phyloP scores from a whole-genome alignment of 2,797 vertebrate species.

The Tapera naevia region DNA sequence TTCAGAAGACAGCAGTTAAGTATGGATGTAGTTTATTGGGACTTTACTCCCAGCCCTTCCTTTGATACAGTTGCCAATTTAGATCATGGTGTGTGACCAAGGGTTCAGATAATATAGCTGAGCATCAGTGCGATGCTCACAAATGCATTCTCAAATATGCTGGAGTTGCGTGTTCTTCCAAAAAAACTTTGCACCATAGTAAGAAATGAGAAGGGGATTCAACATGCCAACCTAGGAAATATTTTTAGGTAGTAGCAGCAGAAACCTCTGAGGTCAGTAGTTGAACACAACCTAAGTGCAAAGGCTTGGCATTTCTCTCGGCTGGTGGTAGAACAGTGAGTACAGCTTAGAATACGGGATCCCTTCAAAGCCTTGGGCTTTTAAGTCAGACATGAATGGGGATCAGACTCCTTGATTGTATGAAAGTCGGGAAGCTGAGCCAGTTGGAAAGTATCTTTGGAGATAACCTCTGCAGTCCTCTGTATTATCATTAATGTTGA shows the following conservation, averaged over 20 bases:
- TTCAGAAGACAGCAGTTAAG: background rate
- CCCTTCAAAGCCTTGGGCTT: background rate
- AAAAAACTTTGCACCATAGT: background rate
- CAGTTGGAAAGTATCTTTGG: background rate
- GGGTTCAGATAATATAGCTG: background rate
- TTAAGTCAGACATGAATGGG: background rate
- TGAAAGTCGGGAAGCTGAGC: background rate
- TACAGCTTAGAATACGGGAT: background rate
- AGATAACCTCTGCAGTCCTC: background rate
- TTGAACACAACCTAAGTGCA: background rate
- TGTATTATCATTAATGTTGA: background rate
- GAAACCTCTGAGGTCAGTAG: background rate
- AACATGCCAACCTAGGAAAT: background rate
- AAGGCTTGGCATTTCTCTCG: background rate
- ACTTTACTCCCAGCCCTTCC: background rate
- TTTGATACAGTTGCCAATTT: background rate
- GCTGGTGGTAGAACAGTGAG: conserved; percentile 4
- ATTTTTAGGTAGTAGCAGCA: background rate
- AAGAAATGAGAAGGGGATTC: background rate
- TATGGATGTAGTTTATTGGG: background rate
- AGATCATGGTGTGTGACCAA: background rate
- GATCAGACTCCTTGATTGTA: background rate
- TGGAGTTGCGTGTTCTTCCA: background rate
- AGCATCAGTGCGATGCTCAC: background rate
- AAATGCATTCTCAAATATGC: background rate